Percentiles rank a stretch among this genome's conserved stretches.
These are phyloP conservation scores for Ellobius talpinus DNA, from an alignment of 2,113 vertebrate genomes.

Conservation along the genomic window DNA sequence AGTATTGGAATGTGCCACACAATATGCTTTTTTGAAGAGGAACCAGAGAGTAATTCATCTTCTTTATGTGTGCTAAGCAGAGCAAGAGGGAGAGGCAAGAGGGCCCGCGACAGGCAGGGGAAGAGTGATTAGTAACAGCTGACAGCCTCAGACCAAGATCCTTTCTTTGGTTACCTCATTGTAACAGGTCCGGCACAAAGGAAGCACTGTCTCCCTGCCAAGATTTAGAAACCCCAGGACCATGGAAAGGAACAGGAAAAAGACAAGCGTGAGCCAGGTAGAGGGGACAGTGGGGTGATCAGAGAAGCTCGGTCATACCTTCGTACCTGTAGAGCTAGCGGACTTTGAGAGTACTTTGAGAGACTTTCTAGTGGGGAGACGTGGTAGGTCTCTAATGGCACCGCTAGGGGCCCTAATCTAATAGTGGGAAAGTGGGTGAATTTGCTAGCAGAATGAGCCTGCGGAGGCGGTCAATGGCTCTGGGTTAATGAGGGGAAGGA, in stretches of 20 bases:
- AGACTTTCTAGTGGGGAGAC: slow-evolving; percentile 42
- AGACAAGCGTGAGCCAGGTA: slow-evolving; percentile 77
- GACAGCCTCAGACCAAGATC: slow-evolving; percentile 88
- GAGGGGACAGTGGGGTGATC: not conserved
- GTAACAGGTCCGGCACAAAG: slow-evolving; percentile 89
- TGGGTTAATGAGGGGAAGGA: slow-evolving; percentile 72
- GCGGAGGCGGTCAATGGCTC: not conserved
- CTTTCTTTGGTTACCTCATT: slow-evolving; percentile 90
- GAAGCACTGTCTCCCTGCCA: slow-evolving; percentile 89
- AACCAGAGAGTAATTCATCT: slow-evolving; percentile 89
- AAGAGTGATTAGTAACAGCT: slow-evolving; percentile 92
- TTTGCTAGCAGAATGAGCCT: not conserved
- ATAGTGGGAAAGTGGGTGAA: not conserved
- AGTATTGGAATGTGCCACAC: slow-evolving; percentile 89
- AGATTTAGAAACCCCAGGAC: slow-evolving; percentile 86
- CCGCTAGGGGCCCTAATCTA: not conserved
- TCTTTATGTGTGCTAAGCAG: slow-evolving; percentile 92
- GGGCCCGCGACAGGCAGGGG: slow-evolving; percentile 87
- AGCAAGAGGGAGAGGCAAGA: slow-evolving; percentile 88
- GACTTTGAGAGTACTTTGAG: slow-evolving; percentile 73
- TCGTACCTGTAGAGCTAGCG: slow-evolving; percentile 79
- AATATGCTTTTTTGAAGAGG: slow-evolving; percentile 90
- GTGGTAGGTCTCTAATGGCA: not conserved
- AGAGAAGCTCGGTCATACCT: slow-evolving; percentile 82
- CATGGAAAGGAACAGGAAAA: slow-evolving; percentile 84